Evolutionary conservation across 1,140 invertebrate genomes (phyloP).

Genomic region (Drosophila nebulosa): DNA sequence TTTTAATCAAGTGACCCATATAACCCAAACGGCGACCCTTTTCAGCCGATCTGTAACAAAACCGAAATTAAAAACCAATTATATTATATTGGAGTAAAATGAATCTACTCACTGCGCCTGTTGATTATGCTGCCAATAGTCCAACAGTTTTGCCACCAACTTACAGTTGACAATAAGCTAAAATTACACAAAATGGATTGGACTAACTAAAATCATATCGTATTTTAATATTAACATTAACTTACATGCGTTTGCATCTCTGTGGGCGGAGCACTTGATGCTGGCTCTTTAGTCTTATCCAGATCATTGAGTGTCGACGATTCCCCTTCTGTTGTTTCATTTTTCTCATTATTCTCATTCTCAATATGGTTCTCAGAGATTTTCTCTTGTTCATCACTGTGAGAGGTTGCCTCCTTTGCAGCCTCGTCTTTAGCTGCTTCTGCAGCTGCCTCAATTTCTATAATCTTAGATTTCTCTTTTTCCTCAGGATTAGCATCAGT

Average conservation of each 20-base stretch:
- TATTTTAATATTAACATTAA: conserved; percentile 80
- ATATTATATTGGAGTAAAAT: too few species aligned
- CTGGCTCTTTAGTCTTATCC: conserved; percentile 49
- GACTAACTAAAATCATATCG: too few species aligned
- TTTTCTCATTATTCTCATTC: conserved; percentile 17
- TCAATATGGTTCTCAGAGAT: conserved; percentile 34
- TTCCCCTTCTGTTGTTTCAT: conserved; percentile 27
- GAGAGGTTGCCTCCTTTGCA: background rate
- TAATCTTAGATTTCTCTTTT: background rate
- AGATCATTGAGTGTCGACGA: conserved; percentile 50
- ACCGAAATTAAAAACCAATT: conserved; percentile 53
- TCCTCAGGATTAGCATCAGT: background rate
- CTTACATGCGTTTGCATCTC: conserved; percentile 77
- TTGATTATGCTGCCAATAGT: conserved; percentile 86
- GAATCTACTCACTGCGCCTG: conserved; percentile 82
- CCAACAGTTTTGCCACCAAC: conserved; percentile 85
- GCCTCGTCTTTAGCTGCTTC: conserved; percentile 33
- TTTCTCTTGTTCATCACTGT: background rate
- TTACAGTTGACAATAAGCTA: conserved; percentile 87
- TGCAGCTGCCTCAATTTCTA: conserved; percentile 35
- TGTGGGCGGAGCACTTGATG: conserved; percentile 48
- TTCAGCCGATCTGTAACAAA: conserved; percentile 45
- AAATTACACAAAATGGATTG: too few species aligned
- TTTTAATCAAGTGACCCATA: conserved; percentile 90
- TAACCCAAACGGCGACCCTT: conserved; percentile 85